Evolutionary conservation across 2,888 invertebrate species (phyloP), one percentile per base, ranked within the genome.

Genomic region (Hermaeophaga mercurialis): DNA sequence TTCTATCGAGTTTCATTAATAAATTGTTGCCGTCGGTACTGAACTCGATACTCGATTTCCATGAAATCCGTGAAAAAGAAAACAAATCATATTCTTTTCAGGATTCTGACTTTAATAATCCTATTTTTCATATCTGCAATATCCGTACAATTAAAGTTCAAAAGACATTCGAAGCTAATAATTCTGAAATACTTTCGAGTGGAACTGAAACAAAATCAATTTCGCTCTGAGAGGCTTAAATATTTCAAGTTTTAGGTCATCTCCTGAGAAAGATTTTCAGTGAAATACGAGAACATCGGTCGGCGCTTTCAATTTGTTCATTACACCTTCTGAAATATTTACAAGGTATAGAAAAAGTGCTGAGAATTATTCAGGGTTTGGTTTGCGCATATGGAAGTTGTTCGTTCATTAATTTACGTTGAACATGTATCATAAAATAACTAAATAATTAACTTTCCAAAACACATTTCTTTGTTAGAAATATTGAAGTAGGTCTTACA

Each of bases 121-220:
- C 26, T 24, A 49, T 41, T 48, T 48, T 48, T 48, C 48, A 48
- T 38, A 48, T 26, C 26, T 38, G 48, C n/a, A 46, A 46, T 46
- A 46, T 46, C 34, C 46, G 31, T 28, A 28, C 39, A 39, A 49
- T 49, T 49, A 49, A 49, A 41, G 41, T 49, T 49, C 49, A 11
- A 39, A 28, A 49, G 39, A 31, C 39, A 31, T 36, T 33, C 12
- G 9, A 14, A 47, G 47, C 47, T 47, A 47, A 47, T 47, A 47
- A 47, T 38, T 49, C 28, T 31, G 12, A 28, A 26, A 39, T 18
- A 39, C 28, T 49, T 19, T 19, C 11, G 26, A 48, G n/a, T 49
- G 49, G 49, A 49, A 49, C 28, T 49, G 49, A 39, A 49, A 49
- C 49, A 49, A 49, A 49, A 49, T 49, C 49, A 49, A 49, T 49